Evolutionary conservation across 2,888 invertebrate species (phyloP).

Genomic region (Lordiphosa andalusiaca): DNA sequence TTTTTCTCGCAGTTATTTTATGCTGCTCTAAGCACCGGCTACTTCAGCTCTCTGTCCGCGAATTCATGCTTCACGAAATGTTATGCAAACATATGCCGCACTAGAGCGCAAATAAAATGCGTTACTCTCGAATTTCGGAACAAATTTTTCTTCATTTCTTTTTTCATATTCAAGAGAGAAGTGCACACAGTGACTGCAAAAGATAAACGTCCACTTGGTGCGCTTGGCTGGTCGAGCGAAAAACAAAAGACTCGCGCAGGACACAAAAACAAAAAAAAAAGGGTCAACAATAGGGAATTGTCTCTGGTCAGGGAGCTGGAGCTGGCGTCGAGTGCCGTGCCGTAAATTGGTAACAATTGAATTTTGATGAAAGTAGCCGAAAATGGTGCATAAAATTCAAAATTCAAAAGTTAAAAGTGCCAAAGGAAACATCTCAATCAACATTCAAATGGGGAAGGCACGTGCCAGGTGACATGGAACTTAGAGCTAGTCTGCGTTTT

Average conservation of each 20-base stretch:
- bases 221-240: slow-evolving; percentile 59
- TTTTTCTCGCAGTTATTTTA: too few relatives aligned
- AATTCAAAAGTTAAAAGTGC: slow-evolving; percentile 13
- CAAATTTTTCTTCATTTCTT: slow-evolving; percentile 20
- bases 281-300: slow-evolving; percentile 62
- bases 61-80: slow-evolving; percentile 29
- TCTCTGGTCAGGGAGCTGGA: slow-evolving; percentile 27
- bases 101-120: slow-evolving; percentile 61
- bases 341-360: slow-evolving; percentile 66
- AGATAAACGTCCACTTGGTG: slow-evolving; percentile 72
- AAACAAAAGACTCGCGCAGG: slow-evolving; percentile 56
- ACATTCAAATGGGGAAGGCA: slow-evolving; percentile 39
- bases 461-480: slow-evolving; percentile 38
- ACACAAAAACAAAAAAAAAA: slow-evolving; percentile 55
- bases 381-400: slow-evolving; percentile 16
- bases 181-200: slow-evolving; percentile 63
- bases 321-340: slow-evolving; percentile 49
- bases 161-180: slow-evolving; percentile 3
- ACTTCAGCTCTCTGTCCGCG: too few relatives aligned
- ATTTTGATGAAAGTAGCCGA: slow-evolving; percentile 63
- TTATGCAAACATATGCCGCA: slow-evolving; percentile 71
- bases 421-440: slow-evolving; percentile 42
- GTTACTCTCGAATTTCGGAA: slow-evolving; percentile 9
- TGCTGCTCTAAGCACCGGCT: too few relatives aligned
- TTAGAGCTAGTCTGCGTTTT: slow-evolving; percentile 48